Conservation (phyloP, 2,888 invertebrate genomes). For the Psylliodes chrysocephalus region DNA sequence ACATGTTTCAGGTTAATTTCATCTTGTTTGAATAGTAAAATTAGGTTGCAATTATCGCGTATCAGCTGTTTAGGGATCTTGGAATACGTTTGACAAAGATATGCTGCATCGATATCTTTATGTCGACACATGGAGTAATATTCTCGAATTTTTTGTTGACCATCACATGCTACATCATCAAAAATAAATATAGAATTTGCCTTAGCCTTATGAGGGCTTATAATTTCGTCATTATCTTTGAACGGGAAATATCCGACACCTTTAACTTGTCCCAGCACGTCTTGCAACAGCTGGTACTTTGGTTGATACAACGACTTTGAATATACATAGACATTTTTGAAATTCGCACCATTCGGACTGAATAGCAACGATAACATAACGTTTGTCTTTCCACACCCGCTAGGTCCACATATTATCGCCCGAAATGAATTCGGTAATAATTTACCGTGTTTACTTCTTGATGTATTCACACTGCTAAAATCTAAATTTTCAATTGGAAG, state of each 20-base stretch:
- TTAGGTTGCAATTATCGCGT: constrained; percentile 24
- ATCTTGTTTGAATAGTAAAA: constrained; percentile 30
- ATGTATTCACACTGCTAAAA: too few relatives aligned
- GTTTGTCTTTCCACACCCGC: constrained; percentile 9
- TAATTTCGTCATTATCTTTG: not conserved
- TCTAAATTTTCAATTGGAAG: too few relatives aligned
- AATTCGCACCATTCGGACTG: constrained; percentile 21
- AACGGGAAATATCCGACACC: not conserved
- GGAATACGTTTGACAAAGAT: constrained; percentile 31
- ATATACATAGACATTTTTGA: too few relatives aligned
- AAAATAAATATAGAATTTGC: constrained; percentile 27
- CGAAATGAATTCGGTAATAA: too few relatives aligned
- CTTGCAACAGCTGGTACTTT: not conserved
- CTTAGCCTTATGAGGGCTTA: not conserved
- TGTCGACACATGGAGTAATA: constrained; percentile 32
- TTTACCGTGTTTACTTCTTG: not conserved
- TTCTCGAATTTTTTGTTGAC: constrained; percentile 25
- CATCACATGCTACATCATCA: constrained; percentile 24
- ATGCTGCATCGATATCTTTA: constrained; percentile 29
- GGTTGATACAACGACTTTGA: constrained; percentile 5
- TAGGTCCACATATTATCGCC: not conserved
- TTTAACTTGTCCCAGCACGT: not conserved
- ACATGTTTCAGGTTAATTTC: constrained; percentile 26
- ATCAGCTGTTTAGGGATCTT: constrained; percentile 27
- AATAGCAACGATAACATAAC: constrained; percentile 9